Base-by-base conservation (phyloP, 1,140 invertebrate species). In the Tetragonula clypearis region DNA sequence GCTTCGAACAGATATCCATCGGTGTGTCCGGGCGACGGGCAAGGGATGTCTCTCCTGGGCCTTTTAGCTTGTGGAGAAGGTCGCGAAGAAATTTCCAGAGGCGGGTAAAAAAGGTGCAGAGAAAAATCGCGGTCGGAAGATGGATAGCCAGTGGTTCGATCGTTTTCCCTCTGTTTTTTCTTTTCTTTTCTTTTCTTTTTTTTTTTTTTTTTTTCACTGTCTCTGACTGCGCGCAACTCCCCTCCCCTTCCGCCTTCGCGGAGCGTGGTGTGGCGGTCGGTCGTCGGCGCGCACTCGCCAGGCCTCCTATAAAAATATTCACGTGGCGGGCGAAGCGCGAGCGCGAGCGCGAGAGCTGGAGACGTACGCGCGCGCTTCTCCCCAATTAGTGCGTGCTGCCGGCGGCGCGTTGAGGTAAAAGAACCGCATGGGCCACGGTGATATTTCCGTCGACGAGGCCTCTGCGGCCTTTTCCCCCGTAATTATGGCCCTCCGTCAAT, bases 391-490 rank as follows among this genome's bases (percentile, higher is more conserved):
- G 94, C 86, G 90, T 89, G 92, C 85, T 89, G 91, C 86, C 88
- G 87, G 88, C 93, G 91, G 80, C 90, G 88, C 88, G 91, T 91
- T 88, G 87, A 91, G 92, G 93, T 93, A 91, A 93, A 92, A 92
- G 92, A 91, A 92, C 92, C 91, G 92, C 91, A 88, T 83, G 84
- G 84, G 85, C 86, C 89, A 87, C 87, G 91, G 90, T 92, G 93
- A 95, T 95, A 95, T 94, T 95, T 94, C 93, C 94, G 94, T 95
- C 94, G 93, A 94, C 93, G 92, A 92, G 92, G 92, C 86, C 87
- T 91, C 92, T 83, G 82, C 91, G 87, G 90, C 93, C 92, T 92
- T 92, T 93, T 49, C 8, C 91, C 89, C 91, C 91, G 90, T 92
- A 92, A 90, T 90, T 90, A 91, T 90, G 91, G 87, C 90, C 90